Conservation (phyloP, 2,888 invertebrate species). For the Cheilosia grossa region DNA sequence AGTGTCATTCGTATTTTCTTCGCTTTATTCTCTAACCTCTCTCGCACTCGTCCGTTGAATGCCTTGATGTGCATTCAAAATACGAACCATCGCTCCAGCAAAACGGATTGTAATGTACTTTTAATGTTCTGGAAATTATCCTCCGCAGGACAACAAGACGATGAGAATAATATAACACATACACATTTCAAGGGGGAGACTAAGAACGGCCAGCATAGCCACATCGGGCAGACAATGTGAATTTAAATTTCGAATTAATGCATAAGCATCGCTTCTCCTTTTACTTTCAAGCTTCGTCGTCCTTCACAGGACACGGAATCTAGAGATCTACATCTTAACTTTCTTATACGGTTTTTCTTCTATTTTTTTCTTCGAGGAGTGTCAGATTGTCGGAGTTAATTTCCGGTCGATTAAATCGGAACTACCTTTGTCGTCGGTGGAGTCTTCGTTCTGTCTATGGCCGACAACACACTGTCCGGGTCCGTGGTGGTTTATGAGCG, state of each 20-base stretch:
- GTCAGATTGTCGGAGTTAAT: slow-evolving; percentile 70
- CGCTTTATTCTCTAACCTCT: slow-evolving; percentile 8
- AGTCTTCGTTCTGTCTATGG: slow-evolving; percentile 13
- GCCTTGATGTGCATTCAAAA: slow-evolving; percentile 35
- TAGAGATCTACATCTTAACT: slow-evolving; percentile 53
- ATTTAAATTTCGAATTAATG: slow-evolving; percentile 73
- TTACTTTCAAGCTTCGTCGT: slow-evolving; percentile 33
- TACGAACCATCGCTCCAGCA: slow-evolving; percentile 34
- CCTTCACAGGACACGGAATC: slow-evolving; percentile 33
- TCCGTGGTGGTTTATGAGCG: slow-evolving; percentile 57
- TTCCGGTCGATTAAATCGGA: slow-evolving; percentile 70
- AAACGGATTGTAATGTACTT: slow-evolving; percentile 65
- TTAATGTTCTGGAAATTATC: slow-evolving; percentile 68
- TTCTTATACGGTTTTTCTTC: not conserved
- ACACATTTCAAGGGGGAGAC: not conserved
- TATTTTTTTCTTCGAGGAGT: slow-evolving; percentile 26
- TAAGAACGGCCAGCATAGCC: not conserved
- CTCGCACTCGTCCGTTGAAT: slow-evolving; percentile 13
- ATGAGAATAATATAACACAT: slow-evolving; percentile 2
- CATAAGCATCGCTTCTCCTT: slow-evolving; percentile 41
- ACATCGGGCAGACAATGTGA: slow-evolving; percentile 48
- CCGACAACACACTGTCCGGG: slow-evolving; percentile 19
- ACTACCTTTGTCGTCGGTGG: slow-evolving; percentile 54
- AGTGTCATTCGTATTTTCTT: slow-evolving; percentile 34
- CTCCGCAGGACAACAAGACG: slow-evolving; percentile 5